Base-by-base conservation (phyloP, 2,888 invertebrate species). In the Homarus gammarus region DNA sequence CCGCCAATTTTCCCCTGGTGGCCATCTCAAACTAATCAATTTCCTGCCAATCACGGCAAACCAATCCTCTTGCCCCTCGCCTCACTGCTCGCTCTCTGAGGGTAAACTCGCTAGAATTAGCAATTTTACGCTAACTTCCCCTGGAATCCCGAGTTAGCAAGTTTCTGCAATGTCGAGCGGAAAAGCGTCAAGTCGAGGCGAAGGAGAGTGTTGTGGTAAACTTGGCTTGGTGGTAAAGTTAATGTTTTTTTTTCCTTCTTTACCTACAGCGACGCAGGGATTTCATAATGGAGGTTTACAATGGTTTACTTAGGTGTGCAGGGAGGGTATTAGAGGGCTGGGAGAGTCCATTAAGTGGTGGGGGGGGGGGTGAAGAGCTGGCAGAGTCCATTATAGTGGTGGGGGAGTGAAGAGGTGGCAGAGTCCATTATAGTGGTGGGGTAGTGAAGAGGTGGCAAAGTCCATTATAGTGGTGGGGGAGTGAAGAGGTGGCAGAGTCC, bases 91-190 rank as follows among this genome's bases (percentile, higher is more conserved):
- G n/a, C 31, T 15, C 75, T 75, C 44, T 75, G 49, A 44, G 44
- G 49, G 49, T 49, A 75, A 75, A 75, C 75, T 75, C 75, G 75
- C 27, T 75, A 75, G 75, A 75, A 75, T 75, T 75, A 75, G 75
- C 75, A 75, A 75, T 75, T 75, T 75, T 75, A 38, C 75, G 75
- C 49, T 75, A 73, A 75, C 75, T 75, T 75, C 75, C 75, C 36
- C 75, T 75, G 75, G 75, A 44, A 36, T 49, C 75, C 75, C 75
- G 75, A 75, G 75, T 75, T 75, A 40, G 75, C 75, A 31, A 75
- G 75, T 75, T 75, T 40, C 40, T 49, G 75, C 75, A 75, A 49
- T 75, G 75, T 75, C 44, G 75, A 75, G 75, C 75, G 49, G 75
- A 75, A 44, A 75, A 44, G 44, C 75, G 75, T 49, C 49, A 75